phyloP scores from a whole-genome alignment of 2,113 vertebrate species.

The Nyctereutes procyonoides region DNA sequence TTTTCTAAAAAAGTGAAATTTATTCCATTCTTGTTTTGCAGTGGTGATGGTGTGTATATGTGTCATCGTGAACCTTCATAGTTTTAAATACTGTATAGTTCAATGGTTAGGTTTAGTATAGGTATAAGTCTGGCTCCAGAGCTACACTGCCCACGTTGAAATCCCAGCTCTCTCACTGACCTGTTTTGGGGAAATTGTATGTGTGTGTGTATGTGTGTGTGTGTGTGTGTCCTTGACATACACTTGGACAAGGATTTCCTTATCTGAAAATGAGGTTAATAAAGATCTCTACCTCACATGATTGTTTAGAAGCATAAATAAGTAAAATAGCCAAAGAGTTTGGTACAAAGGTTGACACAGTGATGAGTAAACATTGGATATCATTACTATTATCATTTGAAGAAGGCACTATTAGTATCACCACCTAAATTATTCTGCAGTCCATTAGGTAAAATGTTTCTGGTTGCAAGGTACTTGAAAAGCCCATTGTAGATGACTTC shows the following conservation, averaged over 20 bases:
- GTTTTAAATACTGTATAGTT: not conserved
- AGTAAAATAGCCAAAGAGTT: not conserved
- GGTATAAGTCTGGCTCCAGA: not conserved
- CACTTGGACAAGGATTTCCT: not conserved
- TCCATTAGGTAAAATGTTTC: not conserved
- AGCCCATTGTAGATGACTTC: not conserved
- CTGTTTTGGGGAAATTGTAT: not conserved
- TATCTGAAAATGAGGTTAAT: not conserved
- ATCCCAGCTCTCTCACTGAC: not conserved
- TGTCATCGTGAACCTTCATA: not conserved
- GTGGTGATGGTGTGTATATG: not conserved
- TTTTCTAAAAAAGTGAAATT: not conserved
- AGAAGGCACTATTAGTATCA: not conserved
- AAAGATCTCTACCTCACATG: not conserved
- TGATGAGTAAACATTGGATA: not conserved
- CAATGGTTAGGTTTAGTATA: not conserved
- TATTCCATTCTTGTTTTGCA: not conserved
- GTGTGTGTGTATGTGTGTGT: not conserved
- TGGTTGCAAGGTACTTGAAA: not conserved
- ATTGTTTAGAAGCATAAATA: not conserved
- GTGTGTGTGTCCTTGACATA: not conserved
- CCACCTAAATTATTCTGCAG: not conserved
- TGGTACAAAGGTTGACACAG: not conserved
- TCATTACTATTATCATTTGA: not conserved
- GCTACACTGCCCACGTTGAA: not conserved